Base-by-base conservation (phyloP, 2,797 vertebrate species). In the Leptatherina wallacei region DNA sequence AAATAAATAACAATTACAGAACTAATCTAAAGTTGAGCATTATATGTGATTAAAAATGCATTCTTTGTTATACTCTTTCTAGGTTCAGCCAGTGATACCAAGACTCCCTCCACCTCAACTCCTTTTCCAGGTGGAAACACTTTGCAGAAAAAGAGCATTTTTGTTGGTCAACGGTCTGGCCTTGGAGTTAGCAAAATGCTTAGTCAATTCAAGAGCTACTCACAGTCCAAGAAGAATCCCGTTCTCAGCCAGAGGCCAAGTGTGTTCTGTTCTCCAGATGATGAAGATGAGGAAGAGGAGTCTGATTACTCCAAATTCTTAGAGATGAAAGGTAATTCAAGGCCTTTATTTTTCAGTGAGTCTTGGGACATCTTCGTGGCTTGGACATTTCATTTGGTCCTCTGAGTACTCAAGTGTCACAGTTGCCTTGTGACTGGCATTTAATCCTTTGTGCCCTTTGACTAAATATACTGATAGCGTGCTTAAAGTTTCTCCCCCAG, bases 401-500 rank as follows among this genome's bases (percentile, higher is more conserved):
- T 80, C 77, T 85, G 12, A 69, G 11, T 84, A 69, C 72, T 87
- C 77, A 77, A 71, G 70, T 81, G 84, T 73, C 69, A 72, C 91
- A 93, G 85, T 94, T 88, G 95, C 93, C 95, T 92, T 93, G 92
- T 94, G 89, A 92, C 89, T 90, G 89, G 66, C 77, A 89, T 91
- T 92, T 95, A 94, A 87, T 94, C 94, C 93, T 93, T 94, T 93
- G 92, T 95, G 92, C 91, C 92, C 87, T 75, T 94, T 93, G 92
- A 95, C 88, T 93, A 94, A 94, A 94, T 93, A 92, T 98, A 98
- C 97, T 99, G 94, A 99, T 96, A 96, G 96, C 95, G 91, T 97
- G 95, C 96, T 98, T 98, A 97, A 98, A 99, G 98, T 99, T 95
- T 97, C 96, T 94, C 97, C 98, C 95, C 98, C 98, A 99, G 97